phyloP scores from a whole-genome alignment of 2,797 vertebrate genomes.

The Sebastes flavidus region DNA sequence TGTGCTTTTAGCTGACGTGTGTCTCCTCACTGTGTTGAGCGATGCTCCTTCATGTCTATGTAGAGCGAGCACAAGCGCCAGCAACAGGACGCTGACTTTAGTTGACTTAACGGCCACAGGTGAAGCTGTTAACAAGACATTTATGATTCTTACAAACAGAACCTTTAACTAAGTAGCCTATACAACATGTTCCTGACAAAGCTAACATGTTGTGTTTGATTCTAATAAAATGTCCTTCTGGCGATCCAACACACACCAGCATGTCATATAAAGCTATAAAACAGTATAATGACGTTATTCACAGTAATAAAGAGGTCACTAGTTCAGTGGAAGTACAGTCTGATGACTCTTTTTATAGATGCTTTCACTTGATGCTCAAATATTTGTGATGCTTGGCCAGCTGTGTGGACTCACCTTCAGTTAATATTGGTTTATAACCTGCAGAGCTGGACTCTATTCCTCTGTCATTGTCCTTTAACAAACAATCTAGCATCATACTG shows the following conservation, averaged over 20 bases:
- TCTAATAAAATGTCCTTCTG: not conserved
- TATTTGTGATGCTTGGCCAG: not conserved
- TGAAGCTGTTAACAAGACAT: too few relatives aligned
- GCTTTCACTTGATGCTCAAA: not conserved
- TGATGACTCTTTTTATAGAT: not conserved
- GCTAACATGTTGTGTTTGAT: not conserved
- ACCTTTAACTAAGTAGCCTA: too few relatives aligned
- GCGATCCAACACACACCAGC: not conserved
- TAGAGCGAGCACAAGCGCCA: too few relatives aligned
- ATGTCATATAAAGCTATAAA: not conserved
- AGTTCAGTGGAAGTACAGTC: fast-evolving
- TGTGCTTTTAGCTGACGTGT: too few relatives aligned
- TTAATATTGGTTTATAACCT: not conserved
- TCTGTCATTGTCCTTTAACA: not conserved
- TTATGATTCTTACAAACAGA: fast-evolving
- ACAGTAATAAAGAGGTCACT: not conserved
- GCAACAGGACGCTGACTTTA: too few relatives aligned
- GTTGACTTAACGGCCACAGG: too few relatives aligned
- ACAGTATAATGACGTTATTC: not conserved
- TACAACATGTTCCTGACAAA: not conserved
- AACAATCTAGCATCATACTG: not conserved
- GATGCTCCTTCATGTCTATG: too few relatives aligned
- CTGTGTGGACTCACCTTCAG: not conserved
- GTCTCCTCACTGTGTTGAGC: too few relatives aligned
- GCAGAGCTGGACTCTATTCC: not conserved